Evolutionary conservation across 2,113 vertebrate genomes (phyloP).

Genomic region (Neodontobutis hainanensis): DNA sequence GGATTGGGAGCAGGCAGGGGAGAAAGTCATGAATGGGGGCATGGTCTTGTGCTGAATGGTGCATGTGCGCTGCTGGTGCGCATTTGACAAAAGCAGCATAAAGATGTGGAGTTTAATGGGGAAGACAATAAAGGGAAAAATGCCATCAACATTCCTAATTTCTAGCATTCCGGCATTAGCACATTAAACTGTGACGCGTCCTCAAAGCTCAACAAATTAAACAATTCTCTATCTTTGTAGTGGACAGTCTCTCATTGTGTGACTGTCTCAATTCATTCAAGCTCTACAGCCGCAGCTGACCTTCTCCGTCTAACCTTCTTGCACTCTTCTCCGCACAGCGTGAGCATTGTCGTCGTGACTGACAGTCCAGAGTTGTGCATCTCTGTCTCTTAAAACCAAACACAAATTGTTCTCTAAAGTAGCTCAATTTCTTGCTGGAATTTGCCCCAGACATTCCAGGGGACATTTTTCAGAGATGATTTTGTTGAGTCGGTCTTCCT

Average conservation of each 20-base stretch:
- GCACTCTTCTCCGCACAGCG: conserved; percentile 45
- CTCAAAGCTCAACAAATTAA: conserved; percentile 23
- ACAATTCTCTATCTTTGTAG: conserved; percentile 58
- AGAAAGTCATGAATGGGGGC: not conserved
- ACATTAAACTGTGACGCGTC: conserved; percentile 55
- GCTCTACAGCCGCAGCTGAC: conserved; percentile 55
- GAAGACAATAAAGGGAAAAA: conserved; percentile 29
- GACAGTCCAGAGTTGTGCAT: conserved; percentile 41
- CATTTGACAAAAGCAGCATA: conserved; percentile 14
- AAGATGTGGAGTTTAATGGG: conserved; percentile 28
- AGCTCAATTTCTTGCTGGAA: conserved; percentile 40
- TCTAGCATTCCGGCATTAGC: conserved; percentile 38
- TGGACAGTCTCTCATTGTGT: conserved; percentile 72
- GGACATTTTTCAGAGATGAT: conserved; percentile 40
- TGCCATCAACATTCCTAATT: conserved; percentile 62
- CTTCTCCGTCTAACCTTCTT: conserved; percentile 54
- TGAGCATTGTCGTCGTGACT: conserved; percentile 54
- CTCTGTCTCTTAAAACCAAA: conserved; percentile 41
- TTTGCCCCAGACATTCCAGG: conserved; percentile 55
- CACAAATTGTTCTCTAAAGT: conserved; percentile 50
- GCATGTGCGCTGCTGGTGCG: not conserved
- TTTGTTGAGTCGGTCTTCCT: conserved; percentile 18
- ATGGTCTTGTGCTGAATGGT: not conserved
- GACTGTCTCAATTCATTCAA: conserved; percentile 44
- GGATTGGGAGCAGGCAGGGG: not conserved